Evolutionary conservation across 2,797 vertebrate species (phyloP), one percentile per base, ranked within the genome.

Genomic region (Limnodromus scolopaceus): DNA sequence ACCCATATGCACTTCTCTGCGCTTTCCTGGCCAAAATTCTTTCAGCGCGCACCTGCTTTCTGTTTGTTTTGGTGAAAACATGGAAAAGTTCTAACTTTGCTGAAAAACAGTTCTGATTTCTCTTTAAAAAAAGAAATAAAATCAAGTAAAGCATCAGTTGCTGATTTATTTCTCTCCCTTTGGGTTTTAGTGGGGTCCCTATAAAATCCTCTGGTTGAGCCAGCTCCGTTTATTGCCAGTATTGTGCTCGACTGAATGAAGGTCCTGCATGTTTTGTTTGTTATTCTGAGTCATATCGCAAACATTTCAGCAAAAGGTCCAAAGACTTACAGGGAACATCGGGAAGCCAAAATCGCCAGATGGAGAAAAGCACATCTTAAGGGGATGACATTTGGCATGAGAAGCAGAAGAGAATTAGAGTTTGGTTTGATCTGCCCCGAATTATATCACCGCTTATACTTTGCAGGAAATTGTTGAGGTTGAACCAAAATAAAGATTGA

Each of bases 261-360:
- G 94, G 96, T 95, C 96, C 91, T 94, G 83, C 65, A 2, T 94
- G 96, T 88, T 96, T 96, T 95, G 93, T 97, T 97, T 98, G 98
- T 98, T 98, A 96, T 97, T 95, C 97, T 98, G 98, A 98, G 96
- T 98, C 97, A 98, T 93, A 95, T 96, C 97, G 86, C 96, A 98
- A 96, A 97, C 97, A 97, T 97, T 83, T 87, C 87, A 97, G 96
- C 95, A 90, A 88, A 97, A 92, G 95, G 82, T 96, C 97, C 97
- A 96, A 89, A 96, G 94, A 74, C 95, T 97, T 93, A 90, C 75
- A 96, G 94, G 81, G 93, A 97, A 41, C 77, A 24, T 16, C 60
- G 77, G 64, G 97, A 91, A 94, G 94, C 90, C 87, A 96, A 93
- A 93, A 95, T 95, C 53, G 8, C 96, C 88, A 94, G 95, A 91